Conservation (phyloP, 53 echinoderm and acorn worm genomes). For the Pentamera pediparva region DNA sequence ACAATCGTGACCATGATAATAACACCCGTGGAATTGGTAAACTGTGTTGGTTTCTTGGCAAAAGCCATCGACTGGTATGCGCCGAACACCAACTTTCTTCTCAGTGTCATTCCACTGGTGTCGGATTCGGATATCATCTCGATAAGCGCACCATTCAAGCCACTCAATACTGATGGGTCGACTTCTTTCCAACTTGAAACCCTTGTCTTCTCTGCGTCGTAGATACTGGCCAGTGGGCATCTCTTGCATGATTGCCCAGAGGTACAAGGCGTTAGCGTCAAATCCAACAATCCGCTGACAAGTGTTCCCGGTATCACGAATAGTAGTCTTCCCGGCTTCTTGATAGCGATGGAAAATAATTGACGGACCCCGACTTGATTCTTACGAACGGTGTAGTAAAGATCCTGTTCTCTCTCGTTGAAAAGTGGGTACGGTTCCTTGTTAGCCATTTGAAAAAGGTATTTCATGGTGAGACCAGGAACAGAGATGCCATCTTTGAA, state of each 20-base stretch:
- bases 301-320: conserved; percentile 4
- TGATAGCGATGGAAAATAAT: conserved; percentile 59
- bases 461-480: conserved; percentile 37
- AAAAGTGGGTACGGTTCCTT: conserved; percentile 9
- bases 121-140: too few species aligned
- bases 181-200: not conserved
- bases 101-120: conserved; percentile 37
- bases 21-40: conserved; percentile 57
- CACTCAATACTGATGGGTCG: not conserved
- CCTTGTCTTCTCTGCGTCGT: conserved; percentile 9
- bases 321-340: conserved; percentile 30
- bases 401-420: conserved; percentile 30
- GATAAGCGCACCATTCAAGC: not conserved
- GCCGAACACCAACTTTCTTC: conserved; percentile 24
- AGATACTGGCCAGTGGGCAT: conserved; percentile 46
- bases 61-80: conserved; percentile 42
- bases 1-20: conserved; percentile 41
- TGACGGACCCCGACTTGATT: conserved; percentile 47
- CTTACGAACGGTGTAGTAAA: conserved; percentile 38
- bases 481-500: conserved; percentile 48
- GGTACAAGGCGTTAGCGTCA: conserved; percentile 57
- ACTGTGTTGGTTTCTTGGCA: conserved; percentile 33
- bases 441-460: conserved; percentile 34
- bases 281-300: conserved; percentile 43
- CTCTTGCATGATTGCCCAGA: conserved; percentile 59